A percentile compares a stretch with the other conserved stretches of the same genome.
Conservation (phyloP, 2,113 vertebrate genomes). For the Crotalus tigris region DNA sequence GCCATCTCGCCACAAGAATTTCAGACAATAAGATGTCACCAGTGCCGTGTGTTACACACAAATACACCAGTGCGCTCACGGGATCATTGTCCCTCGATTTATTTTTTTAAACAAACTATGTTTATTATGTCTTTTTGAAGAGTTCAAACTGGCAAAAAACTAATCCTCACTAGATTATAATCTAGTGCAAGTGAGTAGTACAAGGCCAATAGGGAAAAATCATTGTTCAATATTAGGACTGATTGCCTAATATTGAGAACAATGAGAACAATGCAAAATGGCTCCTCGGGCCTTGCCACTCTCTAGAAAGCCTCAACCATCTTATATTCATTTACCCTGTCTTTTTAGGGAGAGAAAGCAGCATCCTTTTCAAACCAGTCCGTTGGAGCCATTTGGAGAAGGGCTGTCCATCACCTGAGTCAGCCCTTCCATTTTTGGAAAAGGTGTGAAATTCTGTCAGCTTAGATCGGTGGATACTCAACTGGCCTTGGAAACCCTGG, state of each 20-base stretch:
- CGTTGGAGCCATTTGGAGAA: background rate
- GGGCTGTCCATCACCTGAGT: background rate
- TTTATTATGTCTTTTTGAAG: background rate
- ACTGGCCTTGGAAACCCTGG: background rate
- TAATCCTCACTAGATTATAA: no score
- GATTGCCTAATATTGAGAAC: no score
- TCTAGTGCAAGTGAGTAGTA: background rate
- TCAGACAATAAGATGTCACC: background rate
- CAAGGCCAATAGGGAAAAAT: background rate
- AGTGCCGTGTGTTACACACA: background rate
- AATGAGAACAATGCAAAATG: background rate
- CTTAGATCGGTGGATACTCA: background rate
- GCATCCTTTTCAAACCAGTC: background rate
- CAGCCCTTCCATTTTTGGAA: background rate
- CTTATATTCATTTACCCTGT: background rate
- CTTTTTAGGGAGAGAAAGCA: background rate
- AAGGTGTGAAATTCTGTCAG: background rate
- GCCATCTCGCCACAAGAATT: background rate
- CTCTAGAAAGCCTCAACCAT: background rate
- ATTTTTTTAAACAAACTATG: background rate
- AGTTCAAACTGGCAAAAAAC: background rate
- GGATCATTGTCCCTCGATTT: background rate
- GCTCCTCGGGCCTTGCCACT: no score
- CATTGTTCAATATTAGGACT: background rate
- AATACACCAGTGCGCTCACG: background rate